Evolutionary conservation across 2,888 invertebrate genomes (phyloP).

Genomic region (Drosophila anomelani): DNA sequence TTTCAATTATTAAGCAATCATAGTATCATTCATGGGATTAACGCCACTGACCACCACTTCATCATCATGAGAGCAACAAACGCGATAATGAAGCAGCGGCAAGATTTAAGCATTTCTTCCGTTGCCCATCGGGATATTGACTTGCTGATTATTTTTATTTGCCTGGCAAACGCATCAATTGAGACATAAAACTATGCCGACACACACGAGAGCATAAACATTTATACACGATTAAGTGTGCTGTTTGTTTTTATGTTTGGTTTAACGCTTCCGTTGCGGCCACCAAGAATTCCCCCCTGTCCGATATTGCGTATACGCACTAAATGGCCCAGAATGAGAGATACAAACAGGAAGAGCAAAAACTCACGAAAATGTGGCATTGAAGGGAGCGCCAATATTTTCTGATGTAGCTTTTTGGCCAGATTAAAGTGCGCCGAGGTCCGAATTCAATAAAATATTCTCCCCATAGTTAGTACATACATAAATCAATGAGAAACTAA

Average conservation of each 20-base stretch:
- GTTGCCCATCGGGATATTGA: slow-evolving; percentile 58
- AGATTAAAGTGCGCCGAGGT: slow-evolving; percentile 32
- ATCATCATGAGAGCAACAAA: slow-evolving; percentile 13
- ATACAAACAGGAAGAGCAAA: slow-evolving; percentile 54
- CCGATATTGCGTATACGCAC: slow-evolving; percentile 66
- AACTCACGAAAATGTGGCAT: slow-evolving; percentile 14
- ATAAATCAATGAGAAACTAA: slow-evolving; percentile 75
- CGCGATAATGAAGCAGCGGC: slow-evolving; percentile 19
- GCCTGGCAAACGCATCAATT: slow-evolving; percentile 68
- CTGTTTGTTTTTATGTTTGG: slow-evolving; percentile 80
- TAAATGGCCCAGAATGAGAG: slow-evolving; percentile 68
- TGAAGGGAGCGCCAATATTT: slow-evolving; percentile 20
- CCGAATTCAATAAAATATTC: slow-evolving; percentile 51
- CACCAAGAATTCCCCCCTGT: slow-evolving; percentile 24
- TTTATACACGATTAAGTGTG: slow-evolving; percentile 79
- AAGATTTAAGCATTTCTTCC: slow-evolving; percentile 61
- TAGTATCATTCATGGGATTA: slow-evolving; percentile 29
- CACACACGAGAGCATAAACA: slow-evolving; percentile 64
- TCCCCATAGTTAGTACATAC: slow-evolving; percentile 6
- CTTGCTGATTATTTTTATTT: slow-evolving; percentile 80
- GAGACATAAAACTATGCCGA: slow-evolving; percentile 77
- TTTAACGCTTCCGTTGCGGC: slow-evolving; percentile 72
- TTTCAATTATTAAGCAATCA: slow-evolving; percentile 40
- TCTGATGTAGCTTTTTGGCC: not conserved
- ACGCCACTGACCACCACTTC: slow-evolving; percentile 30